phyloP scores from a whole-genome alignment of 1,140 invertebrate genomes.

The Drosophila fuyamai region DNA sequence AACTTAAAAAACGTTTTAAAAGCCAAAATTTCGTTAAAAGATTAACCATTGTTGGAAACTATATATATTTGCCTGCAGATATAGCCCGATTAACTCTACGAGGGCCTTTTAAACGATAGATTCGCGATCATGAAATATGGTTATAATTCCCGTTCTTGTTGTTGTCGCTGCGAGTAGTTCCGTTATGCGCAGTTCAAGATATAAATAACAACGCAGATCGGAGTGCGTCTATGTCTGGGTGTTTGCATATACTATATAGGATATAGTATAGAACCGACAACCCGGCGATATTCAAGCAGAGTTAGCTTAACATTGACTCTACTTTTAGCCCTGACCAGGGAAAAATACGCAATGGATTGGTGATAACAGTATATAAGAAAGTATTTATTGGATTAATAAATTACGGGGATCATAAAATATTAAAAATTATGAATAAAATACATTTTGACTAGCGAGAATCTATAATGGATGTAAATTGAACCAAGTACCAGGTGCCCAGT shows the following conservation, averaged over 20 bases:
- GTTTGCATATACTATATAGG: not conserved
- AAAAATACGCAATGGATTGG: not conserved
- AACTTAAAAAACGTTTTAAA: too few relatives aligned
- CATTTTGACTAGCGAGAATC: too few relatives aligned
- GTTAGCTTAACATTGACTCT: slow-evolving; percentile 15
- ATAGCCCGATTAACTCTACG: not conserved
- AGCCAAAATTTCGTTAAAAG: too few relatives aligned
- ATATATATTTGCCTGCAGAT: not conserved
- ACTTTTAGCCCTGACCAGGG: not conserved
- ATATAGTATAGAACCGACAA: not conserved
- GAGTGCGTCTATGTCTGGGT: slow-evolving; percentile 2
- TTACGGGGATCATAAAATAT: too few relatives aligned
- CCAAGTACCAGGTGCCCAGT: too few relatives aligned
- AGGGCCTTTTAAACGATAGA: slow-evolving; percentile 7
- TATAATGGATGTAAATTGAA: too few relatives aligned
- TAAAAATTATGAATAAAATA: too few relatives aligned
- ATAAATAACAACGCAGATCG: slow-evolving; percentile 37
- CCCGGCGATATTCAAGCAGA: slow-evolving; percentile 6
- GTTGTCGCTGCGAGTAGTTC: slow-evolving; percentile 14
- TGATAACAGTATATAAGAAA: not conserved
- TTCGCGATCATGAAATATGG: slow-evolving; percentile 35
- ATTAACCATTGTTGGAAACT: too few relatives aligned
- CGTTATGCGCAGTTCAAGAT: slow-evolving; percentile 42
- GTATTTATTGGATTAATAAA: too few relatives aligned
- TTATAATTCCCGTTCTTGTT: slow-evolving; percentile 26